Evolutionary conservation across 2,797 vertebrate genomes (phyloP), one percentile per base, ranked within the genome.

Genomic region (Microtus californicus): DNA sequence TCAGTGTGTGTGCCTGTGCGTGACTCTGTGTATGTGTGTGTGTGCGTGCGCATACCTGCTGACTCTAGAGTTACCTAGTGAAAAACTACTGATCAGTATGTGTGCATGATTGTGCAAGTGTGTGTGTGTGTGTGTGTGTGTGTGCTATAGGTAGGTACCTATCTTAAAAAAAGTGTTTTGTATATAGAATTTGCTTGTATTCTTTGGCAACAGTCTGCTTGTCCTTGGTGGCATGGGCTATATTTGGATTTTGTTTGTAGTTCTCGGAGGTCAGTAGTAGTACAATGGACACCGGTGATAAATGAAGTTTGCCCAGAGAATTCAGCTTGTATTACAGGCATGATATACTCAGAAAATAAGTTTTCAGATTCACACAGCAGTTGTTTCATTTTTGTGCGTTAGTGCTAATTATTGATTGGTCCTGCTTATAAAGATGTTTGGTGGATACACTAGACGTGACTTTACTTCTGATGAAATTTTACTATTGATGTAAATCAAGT

Each of bases 1-100:
- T 90, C 83, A 92, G 92, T 61, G 23, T 61, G n/a, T 59, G 23
- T 81, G n/a, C 6, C 54, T 56, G 5, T 56, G 54, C 5, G 5
- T 56, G 17, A 56, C 54, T 54, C 54, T 45, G 40, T 74, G 25
- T 74, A 21, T 48, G 15, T 15, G 15, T 77, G n/a, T n/a, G n/a
- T n/a, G n/a, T n/a, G n/a, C n/a, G n/a, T n/a, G n/a, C n/a, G n/a
- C n/a, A n/a, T n/a, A n/a, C n/a, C 69, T 97, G 77, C 29, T 56
- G 79, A 83, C 56, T 27, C 56, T 40, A 63, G 23, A 80, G 56
- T 89, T 92, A 82, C 96, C 98, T 97, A 97, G 97, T 95, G 91
- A 96, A 94, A 98, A 92, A 91, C 93, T 89, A 93, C 96, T 97
- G 95, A 93, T 90, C 86, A 92, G 93, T 61, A 13, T 40, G 23